Percentiles rank a stretch among this genome's conserved stretches.
These are phyloP conservation scores for Solenopsis invicta DNA, from an alignment of 1,140 invertebrate species.

Conservation along the genomic window DNA sequence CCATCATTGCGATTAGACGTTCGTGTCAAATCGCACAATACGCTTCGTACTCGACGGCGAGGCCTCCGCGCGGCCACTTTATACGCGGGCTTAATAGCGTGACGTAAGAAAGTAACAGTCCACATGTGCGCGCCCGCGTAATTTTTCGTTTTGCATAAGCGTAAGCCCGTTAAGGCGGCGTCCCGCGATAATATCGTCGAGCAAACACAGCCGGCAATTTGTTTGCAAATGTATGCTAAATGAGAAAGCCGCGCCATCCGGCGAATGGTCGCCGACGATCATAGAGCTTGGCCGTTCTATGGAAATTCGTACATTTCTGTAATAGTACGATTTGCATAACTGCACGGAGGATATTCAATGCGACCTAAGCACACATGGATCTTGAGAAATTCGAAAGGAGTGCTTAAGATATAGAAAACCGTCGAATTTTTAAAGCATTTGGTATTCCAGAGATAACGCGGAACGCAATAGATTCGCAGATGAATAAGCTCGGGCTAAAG, in stretches of 20 bases:
- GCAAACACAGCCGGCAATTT: slow-evolving; percentile 45
- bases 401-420: slow-evolving; percentile 15
- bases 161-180: slow-evolving; percentile 47
- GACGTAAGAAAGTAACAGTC: slow-evolving; percentile 59
- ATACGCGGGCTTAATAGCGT: slow-evolving; percentile 39
- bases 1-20: slow-evolving; percentile 47
- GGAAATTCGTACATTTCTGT: slow-evolving; percentile 51
- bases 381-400: neutral
- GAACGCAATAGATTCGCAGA: neutral
- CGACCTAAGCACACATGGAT: neutral
- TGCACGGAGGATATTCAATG: slow-evolving; percentile 10
- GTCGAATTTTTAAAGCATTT: slow-evolving; percentile 14
- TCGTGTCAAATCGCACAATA: slow-evolving; percentile 58
- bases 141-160: slow-evolving; percentile 50
- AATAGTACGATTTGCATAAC: slow-evolving; percentile 50
- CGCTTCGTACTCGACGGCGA: neutral
- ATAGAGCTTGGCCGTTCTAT: slow-evolving; percentile 24
- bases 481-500: neutral
- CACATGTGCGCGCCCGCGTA: slow-evolving; percentile 43
- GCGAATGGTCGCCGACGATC: slow-evolving; percentile 8
- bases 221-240: slow-evolving; percentile 63
- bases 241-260: slow-evolving; percentile 26
- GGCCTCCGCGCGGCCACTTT: slow-evolving; percentile 20
- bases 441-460: neutral
- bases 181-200: slow-evolving; percentile 49